Conservation (phyloP, 1,140 invertebrate genomes). For the Drosophila gunungcola region DNA sequence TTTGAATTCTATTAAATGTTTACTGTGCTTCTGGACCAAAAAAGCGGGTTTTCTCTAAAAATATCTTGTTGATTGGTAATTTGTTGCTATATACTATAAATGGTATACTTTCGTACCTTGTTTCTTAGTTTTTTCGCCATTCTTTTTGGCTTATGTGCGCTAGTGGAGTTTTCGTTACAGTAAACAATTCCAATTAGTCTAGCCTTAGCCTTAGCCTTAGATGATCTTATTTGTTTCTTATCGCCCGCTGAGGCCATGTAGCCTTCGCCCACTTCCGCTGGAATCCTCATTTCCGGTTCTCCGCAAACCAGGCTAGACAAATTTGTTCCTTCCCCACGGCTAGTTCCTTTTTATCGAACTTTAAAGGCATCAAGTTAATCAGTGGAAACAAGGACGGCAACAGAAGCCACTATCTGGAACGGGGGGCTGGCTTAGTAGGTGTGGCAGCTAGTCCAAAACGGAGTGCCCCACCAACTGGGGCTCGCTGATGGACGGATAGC, state of each 20-base stretch:
- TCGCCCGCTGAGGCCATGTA: slow-evolving; percentile 7
- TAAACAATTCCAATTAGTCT: slow-evolving; percentile 8
- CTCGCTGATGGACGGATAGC: slow-evolving; percentile 28
- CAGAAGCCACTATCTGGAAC: slow-evolving; percentile 23
- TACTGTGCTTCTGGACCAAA: no score
- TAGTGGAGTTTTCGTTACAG: not conserved
- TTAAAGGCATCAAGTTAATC: slow-evolving; percentile 52
- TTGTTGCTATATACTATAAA: no score
- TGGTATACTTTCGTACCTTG: no score
- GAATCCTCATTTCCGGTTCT: slow-evolving; percentile 51
- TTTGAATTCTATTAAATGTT: no score
- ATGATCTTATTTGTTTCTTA: slow-evolving; percentile 5
- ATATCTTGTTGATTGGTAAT: no score
- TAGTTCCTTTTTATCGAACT: slow-evolving; percentile 14
- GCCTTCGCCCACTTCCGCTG: slow-evolving; percentile 35
- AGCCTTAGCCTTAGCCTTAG: not conserved
- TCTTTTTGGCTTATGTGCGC: not conserved
- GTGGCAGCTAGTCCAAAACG: slow-evolving; percentile 14
- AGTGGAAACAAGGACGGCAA: slow-evolving; percentile 38
- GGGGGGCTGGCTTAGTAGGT: slow-evolving; percentile 6
- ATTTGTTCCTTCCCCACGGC: slow-evolving; percentile 16
- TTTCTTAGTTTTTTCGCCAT: no score
- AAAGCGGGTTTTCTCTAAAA: no score
- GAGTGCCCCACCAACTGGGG: slow-evolving; percentile 4
- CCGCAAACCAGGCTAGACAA: slow-evolving; percentile 26